A percentile compares a stretch with the other conserved stretches of the same genome.
Evolutionary conservation across 2,888 invertebrate species (phyloP).

Genomic region (Cylindroiulus punctatus): DNA sequence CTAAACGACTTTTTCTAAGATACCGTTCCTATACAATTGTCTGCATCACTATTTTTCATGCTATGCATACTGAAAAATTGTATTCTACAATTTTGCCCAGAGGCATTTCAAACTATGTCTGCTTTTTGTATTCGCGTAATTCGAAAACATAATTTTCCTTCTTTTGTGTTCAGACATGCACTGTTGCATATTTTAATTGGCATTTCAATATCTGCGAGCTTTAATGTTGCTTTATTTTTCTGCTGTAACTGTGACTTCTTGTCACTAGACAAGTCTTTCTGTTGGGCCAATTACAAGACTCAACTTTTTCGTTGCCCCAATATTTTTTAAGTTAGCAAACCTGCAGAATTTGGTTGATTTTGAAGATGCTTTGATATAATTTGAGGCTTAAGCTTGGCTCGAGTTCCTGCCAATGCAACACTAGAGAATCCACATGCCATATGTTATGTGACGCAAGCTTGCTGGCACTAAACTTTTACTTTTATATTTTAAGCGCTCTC

Average conservation of each 20-base stretch:
- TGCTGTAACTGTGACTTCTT: background rate
- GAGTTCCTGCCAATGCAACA: background rate
- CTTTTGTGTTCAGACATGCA: background rate
- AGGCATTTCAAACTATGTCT: background rate
- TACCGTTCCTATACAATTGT: background rate
- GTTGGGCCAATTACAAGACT: background rate
- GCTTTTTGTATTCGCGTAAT: background rate
- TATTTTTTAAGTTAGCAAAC: background rate
- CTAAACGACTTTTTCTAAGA: background rate
- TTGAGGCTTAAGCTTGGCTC: background rate
- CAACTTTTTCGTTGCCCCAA: background rate
- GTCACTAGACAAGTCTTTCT: background rate
- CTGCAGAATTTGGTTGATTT: background rate
- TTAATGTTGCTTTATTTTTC: background rate
- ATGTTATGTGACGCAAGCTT: background rate
- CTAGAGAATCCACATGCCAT: background rate
- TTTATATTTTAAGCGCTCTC: background rate
- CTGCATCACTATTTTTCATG: background rate
- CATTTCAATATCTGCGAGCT: constrained; percentile 1
- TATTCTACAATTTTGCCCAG: background rate
- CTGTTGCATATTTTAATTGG: background rate
- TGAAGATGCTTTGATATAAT: background rate
- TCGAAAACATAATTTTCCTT: background rate
- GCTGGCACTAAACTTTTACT: constrained; percentile 1
- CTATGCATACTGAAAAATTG: background rate